phyloP scores from a whole-genome alignment of 2,113 vertebrate genomes.

The Corapipo altera region DNA sequence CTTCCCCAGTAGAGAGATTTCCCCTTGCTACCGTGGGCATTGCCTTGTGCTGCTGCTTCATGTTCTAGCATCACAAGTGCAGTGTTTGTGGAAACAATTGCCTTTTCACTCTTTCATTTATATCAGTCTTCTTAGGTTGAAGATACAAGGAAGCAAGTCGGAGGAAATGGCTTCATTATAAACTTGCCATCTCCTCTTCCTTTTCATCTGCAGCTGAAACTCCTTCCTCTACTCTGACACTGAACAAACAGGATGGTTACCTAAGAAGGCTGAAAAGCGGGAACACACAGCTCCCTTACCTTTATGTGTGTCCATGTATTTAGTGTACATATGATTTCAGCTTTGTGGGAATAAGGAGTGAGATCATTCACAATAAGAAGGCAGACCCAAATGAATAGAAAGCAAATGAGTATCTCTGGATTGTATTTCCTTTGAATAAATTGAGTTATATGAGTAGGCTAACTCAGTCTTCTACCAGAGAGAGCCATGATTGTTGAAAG shows the following conservation, averaged over 20 bases:
- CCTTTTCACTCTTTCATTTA: neutral
- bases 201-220: neutral
- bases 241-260: neutral
- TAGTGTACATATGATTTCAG: neutral
- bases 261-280: neutral
- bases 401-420: neutral
- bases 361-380: neutral
- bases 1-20: neutral
- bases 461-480: neutral
- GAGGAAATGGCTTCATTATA: neutral
- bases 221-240: neutral
- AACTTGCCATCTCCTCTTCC: neutral
- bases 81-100: neutral
- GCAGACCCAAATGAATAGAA: neutral
- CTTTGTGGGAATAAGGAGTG: neutral
- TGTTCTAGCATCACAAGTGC: neutral
- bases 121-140: neutral
- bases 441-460: neutral
- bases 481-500: neutral
- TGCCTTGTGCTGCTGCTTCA: neutral
- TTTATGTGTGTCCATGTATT: neutral
- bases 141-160: neutral
- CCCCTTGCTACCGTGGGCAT: neutral
- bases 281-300: neutral
- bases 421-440: neutral